A percentile compares a stretch with the other conserved stretches of the same genome.
Evolutionary conservation across 2,113 vertebrate genomes (phyloP).

Genomic region (Sisor rabdophorus): DNA sequence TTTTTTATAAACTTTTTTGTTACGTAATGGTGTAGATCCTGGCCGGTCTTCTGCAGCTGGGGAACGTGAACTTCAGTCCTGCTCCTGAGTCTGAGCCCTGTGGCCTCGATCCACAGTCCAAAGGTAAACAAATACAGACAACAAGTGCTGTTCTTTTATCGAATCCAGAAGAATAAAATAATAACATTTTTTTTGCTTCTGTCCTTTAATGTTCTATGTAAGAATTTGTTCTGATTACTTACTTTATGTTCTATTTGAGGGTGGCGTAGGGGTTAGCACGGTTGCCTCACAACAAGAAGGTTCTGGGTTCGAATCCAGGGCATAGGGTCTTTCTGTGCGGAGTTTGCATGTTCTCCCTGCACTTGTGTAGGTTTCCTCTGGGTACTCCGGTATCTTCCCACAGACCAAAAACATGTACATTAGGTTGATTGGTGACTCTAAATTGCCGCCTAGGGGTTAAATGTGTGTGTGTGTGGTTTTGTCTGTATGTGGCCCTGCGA

Average conservation of each 20-base stretch:
- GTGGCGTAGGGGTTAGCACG: too few relatives aligned
- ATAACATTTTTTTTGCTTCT: neutral
- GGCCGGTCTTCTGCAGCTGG: slow-evolving; percentile 86
- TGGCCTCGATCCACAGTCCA: slow-evolving; percentile 65
- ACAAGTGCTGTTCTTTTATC: neutral
- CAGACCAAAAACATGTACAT: too few relatives aligned
- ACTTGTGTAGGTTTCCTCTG: too few relatives aligned
- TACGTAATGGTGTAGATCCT: slow-evolving; percentile 68
- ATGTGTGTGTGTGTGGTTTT: too few relatives aligned
- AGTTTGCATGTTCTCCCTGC: too few relatives aligned
- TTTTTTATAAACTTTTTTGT: slow-evolving; percentile 24
- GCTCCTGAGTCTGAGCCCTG: slow-evolving; percentile 77
- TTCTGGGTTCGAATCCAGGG: too few relatives aligned
- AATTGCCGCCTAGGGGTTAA: too few relatives aligned
- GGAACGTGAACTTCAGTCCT: slow-evolving; percentile 77
- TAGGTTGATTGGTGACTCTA: too few relatives aligned
- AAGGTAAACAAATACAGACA: slow-evolving; percentile 68
- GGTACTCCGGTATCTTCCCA: too few relatives aligned
- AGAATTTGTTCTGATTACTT: neutral
- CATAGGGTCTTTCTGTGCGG: too few relatives aligned
- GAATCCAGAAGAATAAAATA: neutral
- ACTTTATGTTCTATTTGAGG: neutral
- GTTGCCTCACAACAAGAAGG: too few relatives aligned
- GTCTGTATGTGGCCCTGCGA: too few relatives aligned
- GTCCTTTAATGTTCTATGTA: neutral